Conservation (phyloP, 2,888 invertebrate genomes). For the Stenichneumon culpator region DNA sequence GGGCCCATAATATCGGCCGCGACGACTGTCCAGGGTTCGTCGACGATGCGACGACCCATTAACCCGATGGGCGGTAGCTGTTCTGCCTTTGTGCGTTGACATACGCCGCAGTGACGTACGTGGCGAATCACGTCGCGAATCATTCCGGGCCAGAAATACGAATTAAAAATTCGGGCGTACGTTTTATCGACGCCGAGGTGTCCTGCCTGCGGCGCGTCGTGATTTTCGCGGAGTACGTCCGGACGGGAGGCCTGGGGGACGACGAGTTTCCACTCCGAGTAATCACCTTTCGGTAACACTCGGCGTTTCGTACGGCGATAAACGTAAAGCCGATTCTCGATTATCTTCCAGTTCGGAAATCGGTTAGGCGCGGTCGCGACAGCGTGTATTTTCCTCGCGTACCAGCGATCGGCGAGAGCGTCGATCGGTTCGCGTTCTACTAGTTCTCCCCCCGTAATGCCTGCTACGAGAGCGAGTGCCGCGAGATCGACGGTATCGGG, state of each 20-base stretch:
- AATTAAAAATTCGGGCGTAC: conserved; percentile 31
- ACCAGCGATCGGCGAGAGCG: not conserved
- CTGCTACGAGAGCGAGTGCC: too few species aligned
- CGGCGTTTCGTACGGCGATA: not conserved
- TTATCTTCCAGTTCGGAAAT: conserved; percentile 50
- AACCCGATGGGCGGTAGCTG: too few species aligned
- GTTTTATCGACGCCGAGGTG: conserved; percentile 69
- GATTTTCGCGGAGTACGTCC: conserved; percentile 26
- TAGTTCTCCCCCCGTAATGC: too few species aligned
- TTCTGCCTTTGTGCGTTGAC: conserved; percentile 61
- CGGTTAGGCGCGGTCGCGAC: not conserved
- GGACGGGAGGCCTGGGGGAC: conserved; percentile 13
- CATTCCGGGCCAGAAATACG: conserved; percentile 72
- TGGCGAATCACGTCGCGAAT: conserved; percentile 50
- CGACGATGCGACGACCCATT: too few species aligned
- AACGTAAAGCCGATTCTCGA: conserved; percentile 13
- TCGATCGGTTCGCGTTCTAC: too few species aligned
- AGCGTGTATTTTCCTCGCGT: not conserved
- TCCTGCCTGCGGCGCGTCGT: conserved; percentile 56
- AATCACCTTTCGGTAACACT: not conserved
- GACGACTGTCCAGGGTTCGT: too few species aligned
- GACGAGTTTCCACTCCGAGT: conserved; percentile 55
- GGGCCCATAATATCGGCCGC: too few species aligned
- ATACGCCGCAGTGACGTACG: conserved; percentile 61
- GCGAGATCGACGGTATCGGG: too few species aligned